These are phyloP conservation scores for Tinea trinotella DNA, from an alignment of 2,888 invertebrate genomes.

Conservation along the genomic window DNA sequence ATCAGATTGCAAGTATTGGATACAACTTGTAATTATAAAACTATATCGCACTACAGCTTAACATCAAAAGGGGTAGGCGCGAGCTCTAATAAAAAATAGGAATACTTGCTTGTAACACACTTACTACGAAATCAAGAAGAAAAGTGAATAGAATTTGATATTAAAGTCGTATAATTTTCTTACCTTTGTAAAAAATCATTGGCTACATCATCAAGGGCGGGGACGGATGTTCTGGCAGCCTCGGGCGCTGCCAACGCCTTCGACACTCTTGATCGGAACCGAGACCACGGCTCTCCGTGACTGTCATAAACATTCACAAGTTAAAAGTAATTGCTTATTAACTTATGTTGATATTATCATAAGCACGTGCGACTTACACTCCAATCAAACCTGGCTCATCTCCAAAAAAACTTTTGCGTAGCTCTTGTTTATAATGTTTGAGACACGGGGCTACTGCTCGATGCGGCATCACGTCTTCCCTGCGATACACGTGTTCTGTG, in stretches of 20 bases:
- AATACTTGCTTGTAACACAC: too few species aligned
- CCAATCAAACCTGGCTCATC: conserved; percentile 81
- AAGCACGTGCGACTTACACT: conserved; percentile 71
- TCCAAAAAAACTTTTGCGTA: conserved; percentile 79
- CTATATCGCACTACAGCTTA: too few species aligned
- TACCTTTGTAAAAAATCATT: conserved; percentile 81
- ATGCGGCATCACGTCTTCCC: conserved; percentile 79
- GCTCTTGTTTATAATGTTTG: conserved; percentile 78
- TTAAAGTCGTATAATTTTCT: too few species aligned
- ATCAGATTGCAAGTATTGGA: too few species aligned
- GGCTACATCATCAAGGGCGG: conserved; percentile 81
- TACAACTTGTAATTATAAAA: too few species aligned
- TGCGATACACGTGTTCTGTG: conserved; percentile 78
- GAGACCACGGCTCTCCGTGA: conserved; percentile 90
- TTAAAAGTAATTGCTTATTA: conserved; percentile 23
- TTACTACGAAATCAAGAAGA: not conserved
- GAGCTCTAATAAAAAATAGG: too few species aligned
- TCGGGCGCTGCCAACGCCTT: conserved; percentile 86
- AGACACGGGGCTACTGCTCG: conserved; percentile 82
- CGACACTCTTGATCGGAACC: conserved; percentile 86
- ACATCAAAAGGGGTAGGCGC: too few species aligned
- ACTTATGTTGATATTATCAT: not conserved
- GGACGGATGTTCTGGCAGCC: conserved; percentile 82
- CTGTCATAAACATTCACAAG: conserved; percentile 50
- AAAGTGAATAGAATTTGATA: not conserved